These are phyloP conservation scores for Bergia sp. DNA, from an alignment of 92 coral and sea anemone species.

Conservation along the genomic window DNA sequence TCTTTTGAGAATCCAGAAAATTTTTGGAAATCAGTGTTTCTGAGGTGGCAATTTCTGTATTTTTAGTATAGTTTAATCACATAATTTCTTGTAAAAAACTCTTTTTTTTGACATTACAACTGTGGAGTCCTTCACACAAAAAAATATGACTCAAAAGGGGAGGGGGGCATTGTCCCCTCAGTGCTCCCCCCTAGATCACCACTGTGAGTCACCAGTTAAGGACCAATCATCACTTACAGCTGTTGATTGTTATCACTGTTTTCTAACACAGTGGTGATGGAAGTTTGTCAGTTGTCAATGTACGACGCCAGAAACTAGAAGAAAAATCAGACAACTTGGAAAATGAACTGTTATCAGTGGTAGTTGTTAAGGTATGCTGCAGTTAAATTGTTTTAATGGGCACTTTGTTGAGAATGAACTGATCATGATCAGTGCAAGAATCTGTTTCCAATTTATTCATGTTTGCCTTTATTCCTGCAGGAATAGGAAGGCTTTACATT, in stretches of 20 bases:
- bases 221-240: not conserved
- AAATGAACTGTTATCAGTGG: constrained; percentile 89
- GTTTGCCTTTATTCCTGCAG: not conserved
- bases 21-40: too few relatives aligned
- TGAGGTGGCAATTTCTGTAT: too few relatives aligned
- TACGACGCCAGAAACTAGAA: constrained; percentile 88
- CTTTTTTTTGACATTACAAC: too few relatives aligned
- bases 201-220: not conserved
- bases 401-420: not conserved
- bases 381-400: not conserved
- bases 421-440: not conserved
- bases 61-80: too few relatives aligned
- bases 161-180: too few relatives aligned
- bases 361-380: constrained; percentile 74
- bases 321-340: constrained; percentile 93
- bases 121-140: too few relatives aligned
- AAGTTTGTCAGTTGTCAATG: constrained; percentile 82
- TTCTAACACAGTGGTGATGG: constrained; percentile 88
- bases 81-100: too few relatives aligned
- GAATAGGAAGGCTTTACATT: too few relatives aligned
- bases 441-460: not conserved
- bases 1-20: too few relatives aligned
- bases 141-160: too few relatives aligned
- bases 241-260: not conserved
- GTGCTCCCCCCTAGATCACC: too few relatives aligned